phyloP scores from a whole-genome alignment of 2,797 vertebrate genomes.

The Enteromius argenteus region DNA sequence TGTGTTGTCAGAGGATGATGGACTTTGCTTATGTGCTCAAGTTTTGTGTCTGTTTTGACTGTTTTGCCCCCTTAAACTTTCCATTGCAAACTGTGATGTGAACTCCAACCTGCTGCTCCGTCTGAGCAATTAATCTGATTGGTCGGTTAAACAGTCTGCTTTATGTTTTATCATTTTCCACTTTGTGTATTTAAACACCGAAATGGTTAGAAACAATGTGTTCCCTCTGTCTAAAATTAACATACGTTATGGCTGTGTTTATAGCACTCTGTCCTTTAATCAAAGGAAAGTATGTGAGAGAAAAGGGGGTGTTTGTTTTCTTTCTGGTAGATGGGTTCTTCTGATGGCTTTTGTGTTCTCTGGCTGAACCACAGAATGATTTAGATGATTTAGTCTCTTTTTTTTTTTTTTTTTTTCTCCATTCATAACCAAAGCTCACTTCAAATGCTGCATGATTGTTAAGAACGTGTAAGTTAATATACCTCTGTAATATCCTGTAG shows the following conservation, averaged over 20 bases:
- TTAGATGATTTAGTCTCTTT: conserved; percentile 15
- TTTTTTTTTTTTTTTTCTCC: not conserved
- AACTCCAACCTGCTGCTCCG: conserved; percentile 14
- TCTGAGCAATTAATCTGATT: conserved; percentile 51
- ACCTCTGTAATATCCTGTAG: not conserved
- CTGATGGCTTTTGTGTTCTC: conserved; percentile 43
- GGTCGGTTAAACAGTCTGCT: conserved; percentile 51
- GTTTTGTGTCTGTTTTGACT: conserved; percentile 4
- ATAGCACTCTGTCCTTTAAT: conserved; percentile 37
- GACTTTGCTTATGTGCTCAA: conserved; percentile 19
- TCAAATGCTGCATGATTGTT: conserved; percentile 17
- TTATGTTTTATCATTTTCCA: conserved; percentile 11
- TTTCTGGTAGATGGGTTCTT: conserved; percentile 25
- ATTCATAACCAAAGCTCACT: conserved; percentile 16
- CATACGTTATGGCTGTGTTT: conserved; percentile 30
- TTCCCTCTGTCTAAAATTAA: conserved; percentile 28
- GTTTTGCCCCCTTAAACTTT: conserved; percentile 15
- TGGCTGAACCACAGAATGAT: conserved; percentile 41
- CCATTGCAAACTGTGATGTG: not conserved
- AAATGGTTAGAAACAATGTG: not conserved
- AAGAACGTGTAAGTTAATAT: not conserved
- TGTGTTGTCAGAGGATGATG: conserved; percentile 21
- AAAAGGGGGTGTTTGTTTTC: conserved; percentile 44
- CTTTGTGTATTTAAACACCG: conserved; percentile 17
- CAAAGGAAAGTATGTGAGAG: conserved; percentile 46